Evolutionary conservation across 2,113 vertebrate species (phyloP), one percentile per base, ranked within the genome.

Genomic region (Xiphophorus couchianus): DNA sequence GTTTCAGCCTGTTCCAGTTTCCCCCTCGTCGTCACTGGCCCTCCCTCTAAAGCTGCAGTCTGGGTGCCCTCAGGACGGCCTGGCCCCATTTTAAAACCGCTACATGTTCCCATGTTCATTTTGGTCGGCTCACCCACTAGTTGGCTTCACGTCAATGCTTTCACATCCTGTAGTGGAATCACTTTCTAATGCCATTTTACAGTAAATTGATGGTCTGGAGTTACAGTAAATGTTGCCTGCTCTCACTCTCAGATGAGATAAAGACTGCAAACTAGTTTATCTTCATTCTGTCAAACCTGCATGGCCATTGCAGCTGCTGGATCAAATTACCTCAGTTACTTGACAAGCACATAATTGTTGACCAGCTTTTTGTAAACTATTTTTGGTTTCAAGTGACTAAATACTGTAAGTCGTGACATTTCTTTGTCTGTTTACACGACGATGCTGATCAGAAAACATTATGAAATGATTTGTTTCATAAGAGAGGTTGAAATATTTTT

Each of bases 281-380:
- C 5, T 39, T 22, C 25, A 27, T 29, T 62, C 42, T 37, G 5
- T 66, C 37, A 39, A 66, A 39, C 27, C 25, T 19, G 44, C 14
- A 14, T 44, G 14, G 15, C 15, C 42, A 7, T 39, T 39, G 25
- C 64, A 66, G 33, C 13, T 22, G 64, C 33, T 6, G n/a, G 35
- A n/a, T 66, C 27, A 66, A 39, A 66, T 66, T 13, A 66, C 64
- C 35, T 39, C 44, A 19, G 64, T 14, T 22, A 78, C 42, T 81
- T 11, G 42, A 39, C 17, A 69, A 48, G 44, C 17, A 6, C 28
- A 29, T 4, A 62, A 14, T 25, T 71, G 44, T 58, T 22, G 2
- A 37, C 19, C 64, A n/a, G 35, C 25, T 66, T 19, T n/a, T 66
- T 11, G 19, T 25, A 3, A 35, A 27, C 2, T 48, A 19, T 15